A percentile compares a stretch with the other conserved stretches of the same genome.
Conservation (phyloP, 2,888 invertebrate species). For the Eupithecia exiguata region DNA sequence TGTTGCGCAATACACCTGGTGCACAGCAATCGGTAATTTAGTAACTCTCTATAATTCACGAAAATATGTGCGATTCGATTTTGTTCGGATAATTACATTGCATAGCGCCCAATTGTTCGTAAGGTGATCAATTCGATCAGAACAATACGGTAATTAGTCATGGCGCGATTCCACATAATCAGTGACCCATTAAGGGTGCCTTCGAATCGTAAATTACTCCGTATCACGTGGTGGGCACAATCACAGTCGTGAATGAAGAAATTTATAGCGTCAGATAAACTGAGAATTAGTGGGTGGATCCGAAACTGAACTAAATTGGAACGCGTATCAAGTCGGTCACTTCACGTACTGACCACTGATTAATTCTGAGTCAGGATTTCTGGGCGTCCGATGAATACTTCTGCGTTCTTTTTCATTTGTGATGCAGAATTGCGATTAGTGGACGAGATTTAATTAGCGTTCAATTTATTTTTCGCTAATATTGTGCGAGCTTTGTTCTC, state of each 20-base stretch:
- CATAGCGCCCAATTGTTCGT: background rate
- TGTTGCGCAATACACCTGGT: background rate
- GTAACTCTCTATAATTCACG: background rate
- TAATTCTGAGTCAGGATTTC: slow-evolving; percentile 18
- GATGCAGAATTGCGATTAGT: background rate
- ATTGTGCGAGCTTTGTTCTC: background rate
- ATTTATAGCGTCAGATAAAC: slow-evolving; percentile 55
- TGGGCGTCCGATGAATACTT: slow-evolving; percentile 9
- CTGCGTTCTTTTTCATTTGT: background rate
- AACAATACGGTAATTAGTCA: slow-evolving; percentile 41
- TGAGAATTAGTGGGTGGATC: slow-evolving; percentile 51
- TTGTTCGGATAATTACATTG: background rate
- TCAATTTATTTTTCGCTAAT: background rate
- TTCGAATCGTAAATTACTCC: slow-evolving; percentile 56
- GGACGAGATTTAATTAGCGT: background rate
- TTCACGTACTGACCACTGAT: slow-evolving; percentile 31
- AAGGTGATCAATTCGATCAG: slow-evolving; percentile 6
- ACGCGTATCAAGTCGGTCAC: slow-evolving; percentile 33
- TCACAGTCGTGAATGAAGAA: slow-evolving; percentile 52
- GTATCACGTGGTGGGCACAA: slow-evolving; percentile 54
- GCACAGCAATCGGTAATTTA: background rate
- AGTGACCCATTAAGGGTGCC: slow-evolving; percentile 53
- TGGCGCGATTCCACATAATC: slow-evolving; percentile 53
- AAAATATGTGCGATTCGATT: background rate
- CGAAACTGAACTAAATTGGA: slow-evolving; percentile 38